Percentiles rank a stretch among this genome's conserved stretches.
phyloP scores from a whole-genome alignment of 2,113 vertebrate genomes.

The Hydropotes inermis region DNA sequence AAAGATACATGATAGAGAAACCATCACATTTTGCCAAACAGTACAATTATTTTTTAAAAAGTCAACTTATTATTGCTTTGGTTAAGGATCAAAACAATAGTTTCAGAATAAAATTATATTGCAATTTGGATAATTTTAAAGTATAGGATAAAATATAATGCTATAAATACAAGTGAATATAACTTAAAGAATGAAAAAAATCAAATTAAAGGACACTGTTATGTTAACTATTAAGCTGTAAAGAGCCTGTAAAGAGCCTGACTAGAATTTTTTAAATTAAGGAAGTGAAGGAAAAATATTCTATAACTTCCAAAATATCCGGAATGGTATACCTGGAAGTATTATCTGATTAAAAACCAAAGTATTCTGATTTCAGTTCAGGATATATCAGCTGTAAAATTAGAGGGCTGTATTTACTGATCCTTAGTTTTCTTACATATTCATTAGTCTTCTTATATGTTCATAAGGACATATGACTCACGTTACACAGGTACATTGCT shows the following conservation, averaged over 20 bases:
- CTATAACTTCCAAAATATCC: not conserved
- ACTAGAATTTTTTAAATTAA: not conserved
- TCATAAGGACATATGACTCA: not conserved
- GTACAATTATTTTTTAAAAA: not conserved
- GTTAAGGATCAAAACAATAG: not conserved
- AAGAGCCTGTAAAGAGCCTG: not conserved
- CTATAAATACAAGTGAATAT: not conserved
- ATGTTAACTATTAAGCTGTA: not conserved
- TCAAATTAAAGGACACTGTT: not conserved
- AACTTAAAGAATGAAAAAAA: not conserved
- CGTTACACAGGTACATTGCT: not conserved
- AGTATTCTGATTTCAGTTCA: not conserved
- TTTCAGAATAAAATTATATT: not conserved
- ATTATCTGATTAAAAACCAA: not conserved
- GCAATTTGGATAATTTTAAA: not conserved
- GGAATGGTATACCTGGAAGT: not conserved
- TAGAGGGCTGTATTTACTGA: not conserved
- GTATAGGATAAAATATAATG: not conserved
- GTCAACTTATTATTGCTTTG: not conserved
- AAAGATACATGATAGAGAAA: not conserved
- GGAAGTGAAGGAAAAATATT: not conserved
- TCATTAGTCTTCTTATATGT: not conserved
- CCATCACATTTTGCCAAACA: not conserved
- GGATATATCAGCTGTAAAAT: not conserved
- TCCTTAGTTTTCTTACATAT: not conserved